Evolutionary conservation across 2,113 vertebrate species (phyloP).

Genomic region (Anolis carolinensis): DNA sequence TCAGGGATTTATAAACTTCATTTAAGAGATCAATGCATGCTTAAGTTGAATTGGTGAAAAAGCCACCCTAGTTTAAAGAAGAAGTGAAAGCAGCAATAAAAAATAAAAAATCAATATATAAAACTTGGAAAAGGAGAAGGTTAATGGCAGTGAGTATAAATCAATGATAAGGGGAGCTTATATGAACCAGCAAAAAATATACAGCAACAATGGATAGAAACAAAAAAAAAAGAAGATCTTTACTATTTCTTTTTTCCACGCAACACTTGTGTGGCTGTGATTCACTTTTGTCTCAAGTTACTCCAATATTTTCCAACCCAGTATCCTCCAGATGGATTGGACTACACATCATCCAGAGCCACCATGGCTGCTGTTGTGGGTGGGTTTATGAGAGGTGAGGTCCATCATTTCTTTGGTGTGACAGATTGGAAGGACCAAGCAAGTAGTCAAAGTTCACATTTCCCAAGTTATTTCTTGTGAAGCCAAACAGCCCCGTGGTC

Average conservation of each 20-base stretch:
- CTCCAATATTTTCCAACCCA: background rate
- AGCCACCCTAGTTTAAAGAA: slow-evolving; percentile 17
- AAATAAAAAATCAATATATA: slow-evolving; percentile 43
- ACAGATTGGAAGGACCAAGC: background rate
- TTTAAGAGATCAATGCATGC: background rate
- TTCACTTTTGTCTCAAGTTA: background rate
- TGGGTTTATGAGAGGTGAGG: background rate
- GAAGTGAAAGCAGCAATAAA: slow-evolving; percentile 35
- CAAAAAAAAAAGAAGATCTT: background rate
- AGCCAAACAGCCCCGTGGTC: background rate
- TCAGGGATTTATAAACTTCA: slow-evolving; percentile 7
- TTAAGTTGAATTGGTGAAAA: slow-evolving; percentile 21
- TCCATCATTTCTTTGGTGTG: too few species aligned
- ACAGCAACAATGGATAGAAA: background rate
- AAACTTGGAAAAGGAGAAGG: slow-evolving; percentile 31
- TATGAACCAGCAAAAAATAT: background rate
- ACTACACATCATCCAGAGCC: background rate
- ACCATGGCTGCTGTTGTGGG: background rate
- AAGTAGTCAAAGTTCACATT: background rate
- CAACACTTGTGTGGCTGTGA: background rate
- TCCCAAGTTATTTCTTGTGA: background rate
- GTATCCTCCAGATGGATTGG: background rate
- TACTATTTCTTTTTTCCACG: background rate
- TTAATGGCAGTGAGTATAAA: slow-evolving; percentile 36
- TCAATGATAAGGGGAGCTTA: slow-evolving; percentile 14